Base-by-base conservation (phyloP, 2,113 vertebrate species). In the Brachirus orientalis region DNA sequence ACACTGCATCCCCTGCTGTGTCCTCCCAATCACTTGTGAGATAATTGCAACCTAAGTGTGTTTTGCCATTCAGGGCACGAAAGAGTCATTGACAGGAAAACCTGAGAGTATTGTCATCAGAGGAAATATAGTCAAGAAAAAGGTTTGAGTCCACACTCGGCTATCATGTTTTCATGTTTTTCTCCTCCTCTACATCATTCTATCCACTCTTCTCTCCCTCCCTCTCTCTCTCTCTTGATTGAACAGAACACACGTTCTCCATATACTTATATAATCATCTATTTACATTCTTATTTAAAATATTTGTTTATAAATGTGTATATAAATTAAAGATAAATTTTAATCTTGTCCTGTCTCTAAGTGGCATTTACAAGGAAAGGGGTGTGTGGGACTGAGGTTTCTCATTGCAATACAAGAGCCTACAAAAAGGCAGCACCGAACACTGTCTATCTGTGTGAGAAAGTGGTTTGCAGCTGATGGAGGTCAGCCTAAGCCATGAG, bases 281-380 rank as follows among this genome's bases (percentile, higher is more conserved):
- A 92, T 93, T 92, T 90, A 92, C 84, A 93, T 90, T 92, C 85
- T 86, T 89, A 91, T 82, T 88, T 89, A 89, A 92, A 91, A 93
- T 91, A 91, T 86, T 87, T 84, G 77, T 88, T 83, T 91, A 90
- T 88, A 91, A 92, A 92, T 84, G 87, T 91, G 83, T 88, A 87
- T 88, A 90, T 90, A 89, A 92, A 91, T 91, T 90, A 92, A 91
- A 92, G 74, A 89, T 87, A 67, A 69, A 28, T 28, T 89, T 88
- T 84, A 73, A 73, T 90, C 72, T 90, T 69, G 57, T 81, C 72
- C 69, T 89, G 82, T 83, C 55, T 85, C 83, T 86, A 91, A 94
- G 92, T 92, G 91, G 90, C 90, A 89, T 92, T 90, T 89, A 88
- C 85, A 89, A 90, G 88, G 90, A 85, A 83, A 80, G 89, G 88